Evolutionary conservation across 64 coral and sea anemone genomes (phyloP).

Genomic region (Pocillopora damicornis): DNA sequence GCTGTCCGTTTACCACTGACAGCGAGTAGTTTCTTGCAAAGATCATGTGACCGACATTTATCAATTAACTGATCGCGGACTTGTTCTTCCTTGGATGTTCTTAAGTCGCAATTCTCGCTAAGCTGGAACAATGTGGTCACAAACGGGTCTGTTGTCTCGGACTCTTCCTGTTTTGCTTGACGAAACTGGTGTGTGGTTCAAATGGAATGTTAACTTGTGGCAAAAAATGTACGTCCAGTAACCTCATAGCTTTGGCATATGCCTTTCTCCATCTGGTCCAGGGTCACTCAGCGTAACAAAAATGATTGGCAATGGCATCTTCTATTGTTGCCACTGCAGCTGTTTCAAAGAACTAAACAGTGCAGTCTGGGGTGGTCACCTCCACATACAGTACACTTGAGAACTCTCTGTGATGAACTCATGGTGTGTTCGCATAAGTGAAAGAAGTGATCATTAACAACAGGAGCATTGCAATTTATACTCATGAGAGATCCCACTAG

Average conservation of each 20-base stretch:
- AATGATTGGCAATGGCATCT: too few species aligned
- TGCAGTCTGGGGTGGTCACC: too few species aligned
- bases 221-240: neutral
- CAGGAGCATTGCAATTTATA: too few species aligned
- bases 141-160: neutral
- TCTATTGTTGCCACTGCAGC: too few species aligned
- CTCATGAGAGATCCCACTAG: too few species aligned
- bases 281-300: neutral
- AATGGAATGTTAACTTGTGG: slow-evolving; percentile 26
- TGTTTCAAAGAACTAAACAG: too few species aligned
- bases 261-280: neutral
- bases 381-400: too few species aligned
- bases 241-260: slow-evolving; percentile 7
- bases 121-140: slow-evolving; percentile 23
- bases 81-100: slow-evolving; percentile 15
- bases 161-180: neutral
- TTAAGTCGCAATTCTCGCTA: slow-evolving; percentile 15
- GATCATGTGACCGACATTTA: slow-evolving; percentile 30
- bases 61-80: slow-evolving; percentile 45
- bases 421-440: too few species aligned
- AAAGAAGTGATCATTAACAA: too few species aligned
- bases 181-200: slow-evolving; percentile 25
- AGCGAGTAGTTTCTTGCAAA: slow-evolving; percentile 40
- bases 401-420: too few species aligned
- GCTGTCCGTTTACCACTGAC: slow-evolving; percentile 40